These are phyloP conservation scores for Caenorhabditis drosophilae DNA, from an alignment of 2,888 invertebrate species.

Conservation along the genomic window DNA sequence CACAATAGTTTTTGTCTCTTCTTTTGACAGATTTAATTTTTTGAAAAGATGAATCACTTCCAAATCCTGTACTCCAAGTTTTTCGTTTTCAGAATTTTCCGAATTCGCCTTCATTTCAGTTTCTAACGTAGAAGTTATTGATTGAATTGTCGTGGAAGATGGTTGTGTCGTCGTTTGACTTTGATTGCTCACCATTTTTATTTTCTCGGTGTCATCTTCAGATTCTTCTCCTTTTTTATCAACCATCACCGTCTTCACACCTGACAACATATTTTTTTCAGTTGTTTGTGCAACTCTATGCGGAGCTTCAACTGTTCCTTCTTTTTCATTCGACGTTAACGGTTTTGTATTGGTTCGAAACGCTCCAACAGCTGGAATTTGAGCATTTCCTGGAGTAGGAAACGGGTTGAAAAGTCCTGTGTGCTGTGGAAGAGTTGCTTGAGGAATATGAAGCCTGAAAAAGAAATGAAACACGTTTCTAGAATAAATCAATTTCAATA, in stretches of 20 bases:
- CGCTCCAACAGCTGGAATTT: too few relatives aligned
- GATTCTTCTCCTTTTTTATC: slow-evolving; percentile 13
- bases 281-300: slow-evolving; percentile 1
- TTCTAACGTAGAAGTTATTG: background rate
- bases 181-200: too few relatives aligned
- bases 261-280: slow-evolving; percentile 18
- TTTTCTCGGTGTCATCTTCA: background rate
- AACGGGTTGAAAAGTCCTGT: background rate
- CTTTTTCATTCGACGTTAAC: slow-evolving; percentile 5
- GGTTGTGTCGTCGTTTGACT: slow-evolving; percentile 2
- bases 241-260: slow-evolving; percentile 31
- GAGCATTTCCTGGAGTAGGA: too few relatives aligned
- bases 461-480: too few relatives aligned
- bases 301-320: slow-evolving; percentile 19
- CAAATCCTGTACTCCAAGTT: slow-evolving; percentile 9
- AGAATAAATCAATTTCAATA: too few relatives aligned
- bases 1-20: slow-evolving; percentile 37
- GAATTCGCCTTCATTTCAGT: too few relatives aligned
- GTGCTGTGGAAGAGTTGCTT: background rate
- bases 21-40: slow-evolving; percentile 39
- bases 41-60: slow-evolving; percentile 35
- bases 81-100: background rate
- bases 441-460: background rate
- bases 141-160: slow-evolving; percentile 5
- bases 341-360: background rate